These are phyloP conservation scores for Ochropleura plecta DNA, from an alignment of 2,888 invertebrate species.

Conservation along the genomic window DNA sequence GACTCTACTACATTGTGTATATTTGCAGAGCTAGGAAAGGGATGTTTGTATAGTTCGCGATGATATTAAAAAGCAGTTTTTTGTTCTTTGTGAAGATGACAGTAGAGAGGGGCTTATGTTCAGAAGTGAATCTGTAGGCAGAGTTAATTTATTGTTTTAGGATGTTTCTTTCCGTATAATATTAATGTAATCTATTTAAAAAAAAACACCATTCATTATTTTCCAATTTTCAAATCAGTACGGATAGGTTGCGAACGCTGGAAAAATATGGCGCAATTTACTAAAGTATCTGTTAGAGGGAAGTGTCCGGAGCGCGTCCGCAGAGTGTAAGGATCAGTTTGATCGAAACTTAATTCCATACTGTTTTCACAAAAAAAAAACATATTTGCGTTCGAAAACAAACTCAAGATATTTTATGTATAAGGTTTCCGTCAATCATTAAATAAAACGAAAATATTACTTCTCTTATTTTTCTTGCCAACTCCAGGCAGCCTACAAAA, in stretches of 20 bases:
- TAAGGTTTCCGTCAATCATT: neutral
- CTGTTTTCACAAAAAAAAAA: too few species aligned
- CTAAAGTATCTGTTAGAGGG: neutral
- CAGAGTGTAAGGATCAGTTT: neutral
- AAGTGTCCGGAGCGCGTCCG: neutral
- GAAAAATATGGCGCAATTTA: neutral
- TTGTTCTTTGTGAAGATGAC: slow-evolving; percentile 18
- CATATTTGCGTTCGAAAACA: too few species aligned
- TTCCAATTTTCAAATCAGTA: too few species aligned
- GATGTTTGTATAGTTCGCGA: slow-evolving; percentile 33
- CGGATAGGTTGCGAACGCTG: neutral
- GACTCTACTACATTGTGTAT: slow-evolving; percentile 29
- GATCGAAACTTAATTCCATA: neutral
- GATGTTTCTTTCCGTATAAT: neutral
- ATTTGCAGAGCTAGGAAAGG: slow-evolving; percentile 38
- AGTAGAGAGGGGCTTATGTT: neutral
- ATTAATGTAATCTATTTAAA: too few species aligned
- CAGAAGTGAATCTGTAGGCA: neutral
- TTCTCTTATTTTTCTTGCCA: neutral
- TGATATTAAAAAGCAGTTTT: slow-evolving; percentile 38
- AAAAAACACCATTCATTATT: too few species aligned
- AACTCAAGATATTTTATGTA: neutral
- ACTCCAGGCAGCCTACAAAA: neutral
- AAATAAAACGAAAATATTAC: neutral
- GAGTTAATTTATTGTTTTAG: slow-evolving; percentile 1